Percentiles rank a stretch among this genome's conserved stretches.
These are phyloP conservation scores for Tinea pellionella DNA, from an alignment of 2,888 invertebrate genomes.

Conservation along the genomic window DNA sequence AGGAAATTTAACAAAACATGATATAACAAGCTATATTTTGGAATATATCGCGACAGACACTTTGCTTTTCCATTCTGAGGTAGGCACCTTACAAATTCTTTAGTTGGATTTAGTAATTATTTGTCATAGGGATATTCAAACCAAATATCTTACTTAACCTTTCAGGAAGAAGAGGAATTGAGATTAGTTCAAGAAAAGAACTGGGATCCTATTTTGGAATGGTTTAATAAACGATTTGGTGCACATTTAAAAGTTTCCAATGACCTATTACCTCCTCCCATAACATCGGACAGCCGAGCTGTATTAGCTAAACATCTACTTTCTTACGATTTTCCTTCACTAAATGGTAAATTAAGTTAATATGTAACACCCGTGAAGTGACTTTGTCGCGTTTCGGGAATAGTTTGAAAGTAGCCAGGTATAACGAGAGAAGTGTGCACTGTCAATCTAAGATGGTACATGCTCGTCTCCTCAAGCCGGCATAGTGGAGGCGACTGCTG, in stretches of 20 bases:
- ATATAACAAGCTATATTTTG: slow-evolving; percentile 81
- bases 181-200: slow-evolving; percentile 79
- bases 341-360: slow-evolving; percentile 82
- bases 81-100: slow-evolving; percentile 40
- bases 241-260: slow-evolving; percentile 78
- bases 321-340: slow-evolving; percentile 83
- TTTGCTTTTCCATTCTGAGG: slow-evolving; percentile 79
- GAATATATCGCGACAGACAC: slow-evolving; percentile 88
- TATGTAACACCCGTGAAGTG: too few species aligned
- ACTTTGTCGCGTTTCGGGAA: too few species aligned
- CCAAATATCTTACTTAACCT: not conserved
- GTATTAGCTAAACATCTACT: slow-evolving; percentile 80
- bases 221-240: slow-evolving; percentile 87
- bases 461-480: too few species aligned
- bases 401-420: too few species aligned
- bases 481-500: too few species aligned
- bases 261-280: slow-evolving; percentile 75
- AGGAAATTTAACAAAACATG: slow-evolving; percentile 78
- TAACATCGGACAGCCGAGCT: slow-evolving; percentile 75
- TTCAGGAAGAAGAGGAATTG: slow-evolving; percentile 81
- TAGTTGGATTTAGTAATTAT: not conserved
- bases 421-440: too few species aligned
- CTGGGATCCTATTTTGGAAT: slow-evolving; percentile 91
- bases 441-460: too few species aligned
- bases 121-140: too few species aligned